phyloP scores from a whole-genome alignment of 2,797 vertebrate species.

The Glyptemys insculpta region DNA sequence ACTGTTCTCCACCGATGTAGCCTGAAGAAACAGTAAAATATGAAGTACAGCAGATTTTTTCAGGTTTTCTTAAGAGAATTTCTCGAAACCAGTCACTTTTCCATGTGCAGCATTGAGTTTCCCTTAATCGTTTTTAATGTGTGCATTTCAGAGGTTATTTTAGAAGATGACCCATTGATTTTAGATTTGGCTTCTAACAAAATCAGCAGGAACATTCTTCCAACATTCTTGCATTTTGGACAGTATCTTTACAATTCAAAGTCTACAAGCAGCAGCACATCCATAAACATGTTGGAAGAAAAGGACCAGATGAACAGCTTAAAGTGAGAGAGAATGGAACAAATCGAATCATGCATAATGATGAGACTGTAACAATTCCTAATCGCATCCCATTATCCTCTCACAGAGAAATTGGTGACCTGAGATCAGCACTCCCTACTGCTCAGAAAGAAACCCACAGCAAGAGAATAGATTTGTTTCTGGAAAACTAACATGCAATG shows the following conservation, averaged over 20 bases:
- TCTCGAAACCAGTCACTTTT: background rate
- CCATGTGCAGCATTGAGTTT: background rate
- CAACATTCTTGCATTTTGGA: background rate
- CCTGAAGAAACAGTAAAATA: background rate
- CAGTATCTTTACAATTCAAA: constrained; percentile 13
- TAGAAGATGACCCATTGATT: background rate
- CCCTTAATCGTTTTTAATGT: background rate
- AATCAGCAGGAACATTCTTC: constrained; percentile 10
- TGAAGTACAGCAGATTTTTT: background rate
- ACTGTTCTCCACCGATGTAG: background rate
- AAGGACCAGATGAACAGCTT: constrained; percentile 3
- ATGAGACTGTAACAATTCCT: background rate
- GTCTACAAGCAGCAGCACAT: constrained; percentile 20
- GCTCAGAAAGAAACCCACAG: background rate
- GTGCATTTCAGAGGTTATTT: background rate
- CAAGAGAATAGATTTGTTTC: background rate
- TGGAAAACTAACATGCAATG: background rate
- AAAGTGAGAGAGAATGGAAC: constrained; percentile 10
- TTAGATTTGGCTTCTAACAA: background rate
- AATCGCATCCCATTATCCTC: background rate
- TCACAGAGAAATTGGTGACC: background rate
- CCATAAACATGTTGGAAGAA: background rate
- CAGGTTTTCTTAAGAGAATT: background rate
- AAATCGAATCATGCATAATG: background rate
- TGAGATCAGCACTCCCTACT: background rate